These are phyloP conservation scores for Drosophila anomelani DNA, from an alignment of 2,888 invertebrate species.

Conservation along the genomic window DNA sequence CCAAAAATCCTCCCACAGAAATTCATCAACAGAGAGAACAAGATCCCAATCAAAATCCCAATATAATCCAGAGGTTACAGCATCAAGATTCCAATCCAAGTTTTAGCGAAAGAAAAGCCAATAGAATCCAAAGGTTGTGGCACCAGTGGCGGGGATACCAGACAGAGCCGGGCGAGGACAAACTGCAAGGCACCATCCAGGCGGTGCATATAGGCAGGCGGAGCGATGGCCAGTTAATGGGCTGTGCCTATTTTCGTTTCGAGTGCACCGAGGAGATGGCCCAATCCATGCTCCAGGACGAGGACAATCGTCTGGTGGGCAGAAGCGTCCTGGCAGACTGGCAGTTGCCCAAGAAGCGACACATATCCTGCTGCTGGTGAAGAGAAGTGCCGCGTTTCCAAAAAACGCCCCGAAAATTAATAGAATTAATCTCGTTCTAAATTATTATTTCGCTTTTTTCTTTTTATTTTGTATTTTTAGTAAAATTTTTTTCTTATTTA, in stretches of 20 bases:
- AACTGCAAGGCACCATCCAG: conserved; percentile 49
- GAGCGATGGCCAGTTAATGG: conserved; percentile 52
- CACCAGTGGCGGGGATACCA: conserved; percentile 30
- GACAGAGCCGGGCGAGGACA: background rate
- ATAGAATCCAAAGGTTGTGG: conserved; percentile 46
- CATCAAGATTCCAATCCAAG: background rate
- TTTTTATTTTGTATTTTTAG: conserved; percentile 70
- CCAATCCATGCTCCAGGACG: conserved; percentile 33
- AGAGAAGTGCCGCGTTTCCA: background rate
- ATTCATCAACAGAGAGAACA: background rate
- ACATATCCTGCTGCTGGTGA: conserved; percentile 54
- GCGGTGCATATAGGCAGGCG: conserved; percentile 50
- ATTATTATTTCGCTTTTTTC: conserved; percentile 52
- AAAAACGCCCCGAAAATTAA: background rate
- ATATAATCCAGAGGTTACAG: conserved; percentile 5
- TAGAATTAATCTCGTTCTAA: background rate
- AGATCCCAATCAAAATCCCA: background rate
- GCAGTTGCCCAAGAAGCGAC: conserved; percentile 39
- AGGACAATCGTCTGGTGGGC: conserved; percentile 41
- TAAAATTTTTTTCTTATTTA: conserved; percentile 72
- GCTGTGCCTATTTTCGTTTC: conserved; percentile 56
- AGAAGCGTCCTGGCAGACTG: conserved; percentile 47
- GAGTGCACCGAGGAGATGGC: conserved; percentile 39
- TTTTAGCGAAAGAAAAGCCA: background rate
- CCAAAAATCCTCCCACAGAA: background rate